Evolutionary conservation across 2,888 invertebrate genomes (phyloP).

Genomic region (Agelastica alni): DNA sequence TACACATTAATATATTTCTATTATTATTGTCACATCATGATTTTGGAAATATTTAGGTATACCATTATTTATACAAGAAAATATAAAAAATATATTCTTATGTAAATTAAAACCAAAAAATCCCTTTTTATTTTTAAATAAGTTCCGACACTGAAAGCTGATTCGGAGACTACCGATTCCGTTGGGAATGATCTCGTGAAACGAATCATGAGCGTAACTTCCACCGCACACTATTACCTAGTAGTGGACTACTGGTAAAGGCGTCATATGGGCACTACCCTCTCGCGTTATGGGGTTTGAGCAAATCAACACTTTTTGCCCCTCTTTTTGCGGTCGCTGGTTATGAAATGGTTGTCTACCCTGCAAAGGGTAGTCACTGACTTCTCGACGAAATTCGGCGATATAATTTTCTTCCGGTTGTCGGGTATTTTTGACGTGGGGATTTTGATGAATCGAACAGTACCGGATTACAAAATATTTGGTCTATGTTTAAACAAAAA

Average conservation of each 20-base stretch:
- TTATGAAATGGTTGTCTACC: not conserved
- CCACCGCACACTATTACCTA: constrained; percentile 44
- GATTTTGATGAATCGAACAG: no score
- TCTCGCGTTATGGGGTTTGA: constrained; percentile 3
- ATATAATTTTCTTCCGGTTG: not conserved
- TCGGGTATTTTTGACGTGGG: no score
- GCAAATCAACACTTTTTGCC: constrained; percentile 21
- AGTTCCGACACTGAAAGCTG: constrained; percentile 31
- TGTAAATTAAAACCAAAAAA: no score
- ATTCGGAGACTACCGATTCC: constrained; percentile 26
- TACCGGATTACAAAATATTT: no score
- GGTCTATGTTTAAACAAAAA: no score
- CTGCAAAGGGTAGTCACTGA: not conserved
- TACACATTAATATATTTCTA: no score
- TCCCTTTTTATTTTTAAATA: no score
- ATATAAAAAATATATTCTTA: not conserved
- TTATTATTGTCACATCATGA: no score
- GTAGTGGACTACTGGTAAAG: not conserved
- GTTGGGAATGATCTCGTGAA: constrained; percentile 49
- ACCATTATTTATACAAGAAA: not conserved
- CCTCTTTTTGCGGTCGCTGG: constrained; percentile 6
- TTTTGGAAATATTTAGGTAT: not conserved
- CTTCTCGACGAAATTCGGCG: not conserved
- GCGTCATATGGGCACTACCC: not conserved
- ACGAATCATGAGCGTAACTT: constrained; percentile 48